These are phyloP conservation scores for Musca domestica DNA, from an alignment of 1,140 invertebrate species.

Conservation along the genomic window DNA sequence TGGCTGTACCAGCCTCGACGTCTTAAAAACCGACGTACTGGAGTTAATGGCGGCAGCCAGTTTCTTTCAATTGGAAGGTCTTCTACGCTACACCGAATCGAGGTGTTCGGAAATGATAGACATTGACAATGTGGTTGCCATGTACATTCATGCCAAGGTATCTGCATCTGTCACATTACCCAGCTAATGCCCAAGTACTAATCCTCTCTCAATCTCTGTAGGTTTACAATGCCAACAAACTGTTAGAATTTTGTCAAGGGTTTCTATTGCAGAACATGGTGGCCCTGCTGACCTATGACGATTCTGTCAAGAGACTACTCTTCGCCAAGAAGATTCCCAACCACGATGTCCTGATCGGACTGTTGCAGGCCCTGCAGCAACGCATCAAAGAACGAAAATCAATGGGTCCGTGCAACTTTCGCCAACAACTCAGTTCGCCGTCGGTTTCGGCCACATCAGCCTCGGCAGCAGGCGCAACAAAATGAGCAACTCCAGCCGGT, in stretches of 20 bases:
- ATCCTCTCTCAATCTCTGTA: conserved; percentile 48
- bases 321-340: conserved; percentile 88
- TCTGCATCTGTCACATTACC: background rate
- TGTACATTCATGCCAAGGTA: conserved; percentile 92
- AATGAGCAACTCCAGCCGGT: no score
- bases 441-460: background rate
- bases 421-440: conserved; percentile 35
- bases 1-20: conserved; percentile 73
- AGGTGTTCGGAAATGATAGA: conserved; percentile 80
- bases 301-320: conserved; percentile 81
- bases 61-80: conserved; percentile 85
- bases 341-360: conserved; percentile 81
- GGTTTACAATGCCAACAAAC: conserved; percentile 83
- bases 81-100: conserved; percentile 81
- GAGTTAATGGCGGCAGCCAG: conserved; percentile 89
- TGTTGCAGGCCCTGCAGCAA: conserved; percentile 76
- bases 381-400: conserved; percentile 63
- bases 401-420: conserved; percentile 37
- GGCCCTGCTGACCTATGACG: conserved; percentile 84
- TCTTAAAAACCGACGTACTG: conserved; percentile 76
- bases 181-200: background rate
- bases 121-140: conserved; percentile 85
- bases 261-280: conserved; percentile 92
- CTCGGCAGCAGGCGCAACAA: no score
- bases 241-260: conserved; percentile 87